Conservation (phyloP, 2,797 vertebrate species). For the Trichosurus vulpecula region DNA sequence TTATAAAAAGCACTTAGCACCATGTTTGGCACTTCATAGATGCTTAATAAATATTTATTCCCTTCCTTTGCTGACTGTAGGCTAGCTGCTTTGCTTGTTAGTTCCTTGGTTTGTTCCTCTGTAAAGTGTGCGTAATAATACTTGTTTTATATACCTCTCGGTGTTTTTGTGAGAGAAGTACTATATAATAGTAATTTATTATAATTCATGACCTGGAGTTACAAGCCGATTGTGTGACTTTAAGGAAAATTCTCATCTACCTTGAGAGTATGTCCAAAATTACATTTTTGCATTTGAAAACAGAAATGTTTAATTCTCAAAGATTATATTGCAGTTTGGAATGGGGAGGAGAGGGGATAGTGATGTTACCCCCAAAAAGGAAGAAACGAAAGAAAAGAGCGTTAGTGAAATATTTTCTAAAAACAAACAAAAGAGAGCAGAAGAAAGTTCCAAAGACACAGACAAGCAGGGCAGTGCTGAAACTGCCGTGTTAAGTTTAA, state of each 20-base stretch:
- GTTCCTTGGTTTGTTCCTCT: background rate
- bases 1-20: background rate
- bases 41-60: background rate
- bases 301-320: slow-evolving; percentile 1
- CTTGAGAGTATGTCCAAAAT: slow-evolving; percentile 30
- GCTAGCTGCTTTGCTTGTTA: slow-evolving; percentile 1
- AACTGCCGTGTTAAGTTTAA: background rate
- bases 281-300: slow-evolving; percentile 1
- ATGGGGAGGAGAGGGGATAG: background rate
- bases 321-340: background rate
- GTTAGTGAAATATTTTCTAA: background rate
- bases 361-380: background rate
- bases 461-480: background rate
- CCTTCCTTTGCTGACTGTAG: background rate
- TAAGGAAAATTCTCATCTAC: background rate
- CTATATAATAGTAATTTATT: background rate
- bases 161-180: background rate
- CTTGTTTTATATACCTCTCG: background rate
- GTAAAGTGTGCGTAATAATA: background rate
- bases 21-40: background rate
- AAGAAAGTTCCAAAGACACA: background rate
- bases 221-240: background rate
- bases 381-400: background rate
- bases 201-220: background rate
- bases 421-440: background rate